phyloP scores from a whole-genome alignment of 2,888 invertebrate species.

The Parapristionchus giblindavisi region DNA sequence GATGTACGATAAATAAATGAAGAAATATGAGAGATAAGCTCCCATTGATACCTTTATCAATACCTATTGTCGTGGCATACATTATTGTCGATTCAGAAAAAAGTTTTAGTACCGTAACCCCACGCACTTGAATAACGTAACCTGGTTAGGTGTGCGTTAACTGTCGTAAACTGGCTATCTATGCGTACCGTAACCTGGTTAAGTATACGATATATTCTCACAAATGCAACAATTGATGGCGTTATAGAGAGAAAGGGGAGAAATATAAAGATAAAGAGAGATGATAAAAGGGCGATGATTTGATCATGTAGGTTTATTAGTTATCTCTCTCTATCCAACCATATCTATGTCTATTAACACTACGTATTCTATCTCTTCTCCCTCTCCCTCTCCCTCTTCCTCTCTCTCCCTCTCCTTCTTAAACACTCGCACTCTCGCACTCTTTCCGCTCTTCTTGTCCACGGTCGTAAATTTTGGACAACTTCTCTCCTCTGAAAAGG shows the following conservation, averaged over 20 bases:
- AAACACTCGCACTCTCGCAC: constrained; percentile 13
- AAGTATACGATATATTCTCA: too few species aligned
- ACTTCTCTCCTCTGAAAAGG: constrained; percentile 19
- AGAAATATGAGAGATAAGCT: too few species aligned
- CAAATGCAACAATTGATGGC: too few species aligned
- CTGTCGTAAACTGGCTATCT: too few species aligned
- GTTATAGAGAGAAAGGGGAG: not conserved
- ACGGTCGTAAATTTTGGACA: constrained; percentile 37
- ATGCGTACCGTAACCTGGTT: too few species aligned
- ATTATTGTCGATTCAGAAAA: too few species aligned
- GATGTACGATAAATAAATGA: too few species aligned
- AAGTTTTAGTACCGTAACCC: too few species aligned
- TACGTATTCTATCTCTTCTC: constrained; percentile 8
- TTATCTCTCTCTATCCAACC: constrained; percentile 5
- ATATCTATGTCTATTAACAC: constrained; percentile 7
- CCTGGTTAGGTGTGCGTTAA: too few species aligned
- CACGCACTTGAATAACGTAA: too few species aligned
- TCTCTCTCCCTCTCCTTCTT: constrained; percentile 32
- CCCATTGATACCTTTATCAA: too few species aligned
- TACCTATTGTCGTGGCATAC: too few species aligned
- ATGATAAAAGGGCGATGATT: not conserved
- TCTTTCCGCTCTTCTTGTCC: constrained; percentile 19
- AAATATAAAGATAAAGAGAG: not conserved
- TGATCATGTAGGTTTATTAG: constrained; percentile 34
- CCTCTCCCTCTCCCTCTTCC: not conserved